Percentiles rank a stretch among this genome's conserved stretches.
Evolutionary conservation across 2,888 invertebrate genomes (phyloP).

Genomic region (Chrysina gloriosa): DNA sequence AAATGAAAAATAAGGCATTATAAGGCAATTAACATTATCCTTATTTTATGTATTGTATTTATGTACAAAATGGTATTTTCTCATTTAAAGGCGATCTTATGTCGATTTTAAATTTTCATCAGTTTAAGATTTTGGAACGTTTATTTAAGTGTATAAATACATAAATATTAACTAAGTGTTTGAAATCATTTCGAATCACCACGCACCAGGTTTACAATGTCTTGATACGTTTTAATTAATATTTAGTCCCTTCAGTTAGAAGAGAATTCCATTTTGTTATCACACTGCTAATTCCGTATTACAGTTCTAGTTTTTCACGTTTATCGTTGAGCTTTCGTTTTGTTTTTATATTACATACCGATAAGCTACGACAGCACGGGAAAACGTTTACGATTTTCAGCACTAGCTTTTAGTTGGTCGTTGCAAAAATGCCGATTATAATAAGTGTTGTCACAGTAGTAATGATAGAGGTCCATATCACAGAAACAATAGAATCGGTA

Average conservation of each 20-base stretch:
- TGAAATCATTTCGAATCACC: not conserved
- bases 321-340: not conserved
- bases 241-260: not conserved
- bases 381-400: not conserved
- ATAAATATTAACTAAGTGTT: not conserved
- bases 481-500: constrained; percentile 42
- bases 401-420: constrained; percentile 17
- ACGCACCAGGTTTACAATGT: not conserved
- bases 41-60: constrained; percentile 43
- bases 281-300: not conserved
- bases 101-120: not conserved
- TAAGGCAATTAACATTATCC: constrained; percentile 44
- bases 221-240: not conserved
- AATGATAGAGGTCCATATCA: constrained; percentile 45
- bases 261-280: not conserved
- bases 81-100: not conserved
- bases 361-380: not conserved
- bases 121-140: not conserved
- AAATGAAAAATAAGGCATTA: constrained; percentile 50
- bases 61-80: constrained; percentile 8
- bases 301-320: not conserved
- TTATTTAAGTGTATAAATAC: not conserved
- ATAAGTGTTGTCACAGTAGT: not conserved
- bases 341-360: constrained; percentile 6
- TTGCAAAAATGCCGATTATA: not conserved